Evolutionary conservation across 2,888 invertebrate genomes (phyloP).

Genomic region (Opisthograptis luteolata): DNA sequence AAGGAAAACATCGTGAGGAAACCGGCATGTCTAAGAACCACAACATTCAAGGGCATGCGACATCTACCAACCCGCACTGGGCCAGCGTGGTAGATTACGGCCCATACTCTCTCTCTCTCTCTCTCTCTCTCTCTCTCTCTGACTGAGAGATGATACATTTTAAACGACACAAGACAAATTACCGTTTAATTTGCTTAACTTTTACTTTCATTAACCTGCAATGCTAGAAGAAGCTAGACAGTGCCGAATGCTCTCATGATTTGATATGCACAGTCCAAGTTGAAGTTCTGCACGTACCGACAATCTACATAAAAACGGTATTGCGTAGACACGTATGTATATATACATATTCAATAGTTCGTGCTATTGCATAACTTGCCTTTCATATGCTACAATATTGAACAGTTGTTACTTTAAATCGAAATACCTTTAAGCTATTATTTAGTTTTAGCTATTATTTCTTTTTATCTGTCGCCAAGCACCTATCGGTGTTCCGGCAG

Average conservation of each 20-base stretch:
- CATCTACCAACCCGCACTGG: no score
- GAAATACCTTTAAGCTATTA: not conserved
- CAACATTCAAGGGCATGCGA: no score
- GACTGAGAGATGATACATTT: no score
- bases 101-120: no score
- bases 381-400: slow-evolving; percentile 7
- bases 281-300: slow-evolving; percentile 15
- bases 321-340: not conserved
- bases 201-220: slow-evolving; percentile 2
- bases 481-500: no score
- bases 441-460: no score
- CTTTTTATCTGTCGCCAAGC: no score
- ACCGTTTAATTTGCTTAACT: not conserved
- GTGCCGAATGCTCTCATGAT: slow-evolving; percentile 3
- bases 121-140: no score
- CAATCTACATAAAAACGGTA: slow-evolving; percentile 18
- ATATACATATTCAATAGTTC: slow-evolving; percentile 16
- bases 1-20: no score
- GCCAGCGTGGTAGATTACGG: no score
- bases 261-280: slow-evolving; percentile 7
- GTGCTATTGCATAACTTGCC: slow-evolving; percentile 16
- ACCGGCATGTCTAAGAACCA: no score
- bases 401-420: slow-evolving; percentile 8
- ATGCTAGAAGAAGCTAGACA: no score
- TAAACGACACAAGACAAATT: not conserved